Percentiles rank a stretch among this genome's conserved stretches.
phyloP scores from a whole-genome alignment of 2,797 vertebrate species.

The Gymnodraco acuticeps region DNA sequence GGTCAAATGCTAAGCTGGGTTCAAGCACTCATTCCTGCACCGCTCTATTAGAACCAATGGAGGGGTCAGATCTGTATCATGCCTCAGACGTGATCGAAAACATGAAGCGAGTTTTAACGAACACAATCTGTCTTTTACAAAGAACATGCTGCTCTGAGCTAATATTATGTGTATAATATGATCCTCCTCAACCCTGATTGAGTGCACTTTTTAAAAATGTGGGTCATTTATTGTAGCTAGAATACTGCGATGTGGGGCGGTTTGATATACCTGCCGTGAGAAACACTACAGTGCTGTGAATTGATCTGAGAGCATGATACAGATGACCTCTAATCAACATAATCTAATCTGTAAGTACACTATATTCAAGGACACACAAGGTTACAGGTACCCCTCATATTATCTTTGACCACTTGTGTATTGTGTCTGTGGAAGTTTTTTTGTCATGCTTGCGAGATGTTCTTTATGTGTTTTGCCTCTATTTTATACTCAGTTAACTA shows the following conservation, averaged over 20 bases:
- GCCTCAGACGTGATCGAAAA: conserved; percentile 45
- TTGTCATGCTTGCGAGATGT: conserved; percentile 83
- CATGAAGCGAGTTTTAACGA: conserved; percentile 14
- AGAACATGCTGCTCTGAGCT: conserved; percentile 44
- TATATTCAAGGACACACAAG: conserved; percentile 69
- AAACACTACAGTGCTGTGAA: conserved; percentile 16
- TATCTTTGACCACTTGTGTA: conserved; percentile 81
- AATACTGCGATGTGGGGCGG: conserved; percentile 27
- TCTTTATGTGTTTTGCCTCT: conserved; percentile 84
- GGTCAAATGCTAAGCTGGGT: too few species aligned
- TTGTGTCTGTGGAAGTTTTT: conserved; percentile 80
- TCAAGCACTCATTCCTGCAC: too few species aligned
- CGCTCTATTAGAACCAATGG: conserved; percentile 42
- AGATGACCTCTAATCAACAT: conserved; percentile 61
- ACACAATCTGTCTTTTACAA: conserved; percentile 34
- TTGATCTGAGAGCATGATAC: conserved; percentile 60
- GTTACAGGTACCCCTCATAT: conserved; percentile 75
- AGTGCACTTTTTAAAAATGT: conserved; percentile 54
- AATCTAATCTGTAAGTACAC: conserved; percentile 63
- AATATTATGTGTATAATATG: conserved; percentile 22
- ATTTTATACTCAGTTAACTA: conserved; percentile 83
- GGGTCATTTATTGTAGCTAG: conserved; percentile 52
- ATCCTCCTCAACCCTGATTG: conserved; percentile 38
- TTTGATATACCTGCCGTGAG: background rate
- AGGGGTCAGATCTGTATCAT: conserved; percentile 40